Evolutionary conservation across 1,140 invertebrate genomes (phyloP).

Genomic region (Anastatus disparis): DNA sequence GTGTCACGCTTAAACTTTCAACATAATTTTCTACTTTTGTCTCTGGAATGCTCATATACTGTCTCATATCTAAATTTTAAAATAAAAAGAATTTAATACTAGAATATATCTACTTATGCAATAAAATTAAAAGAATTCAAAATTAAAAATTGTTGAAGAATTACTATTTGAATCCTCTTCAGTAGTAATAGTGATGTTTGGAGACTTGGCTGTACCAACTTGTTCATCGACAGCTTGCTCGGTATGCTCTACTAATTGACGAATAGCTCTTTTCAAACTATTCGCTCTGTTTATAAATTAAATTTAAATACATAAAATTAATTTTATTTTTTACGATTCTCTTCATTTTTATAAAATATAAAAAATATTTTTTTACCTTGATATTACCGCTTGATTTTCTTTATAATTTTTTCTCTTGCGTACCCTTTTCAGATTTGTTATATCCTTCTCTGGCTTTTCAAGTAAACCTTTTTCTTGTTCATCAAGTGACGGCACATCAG

Average conservation of each 20-base stretch:
- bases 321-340: too few species aligned
- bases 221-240: constrained; percentile 75
- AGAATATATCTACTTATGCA: too few species aligned
- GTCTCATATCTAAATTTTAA: too few species aligned
- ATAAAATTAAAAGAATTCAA: too few species aligned
- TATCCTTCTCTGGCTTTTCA: constrained; percentile 74
- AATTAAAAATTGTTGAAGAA: too few species aligned
- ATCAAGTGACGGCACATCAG: constrained; percentile 52
- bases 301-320: too few species aligned
- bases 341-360: too few species aligned
- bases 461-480: constrained; percentile 70
- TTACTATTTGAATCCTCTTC: too few species aligned
- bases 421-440: constrained; percentile 60
- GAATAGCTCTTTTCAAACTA: constrained; percentile 88
- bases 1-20: constrained; percentile 55
- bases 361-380: constrained; percentile 50
- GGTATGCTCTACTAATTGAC: constrained; percentile 84
- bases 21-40: constrained; percentile 43
- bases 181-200: constrained; percentile 50
- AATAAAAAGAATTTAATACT: too few species aligned
- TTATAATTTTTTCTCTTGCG: constrained; percentile 51
- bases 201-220: constrained; percentile 57
- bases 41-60: constrained; percentile 50
- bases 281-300: constrained; percentile 77
- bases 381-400: constrained; percentile 57